Percentiles rank a stretch among this genome's conserved stretches.
Evolutionary conservation across 1,140 invertebrate species (phyloP).

Genomic region (Drosophila leontia): DNA sequence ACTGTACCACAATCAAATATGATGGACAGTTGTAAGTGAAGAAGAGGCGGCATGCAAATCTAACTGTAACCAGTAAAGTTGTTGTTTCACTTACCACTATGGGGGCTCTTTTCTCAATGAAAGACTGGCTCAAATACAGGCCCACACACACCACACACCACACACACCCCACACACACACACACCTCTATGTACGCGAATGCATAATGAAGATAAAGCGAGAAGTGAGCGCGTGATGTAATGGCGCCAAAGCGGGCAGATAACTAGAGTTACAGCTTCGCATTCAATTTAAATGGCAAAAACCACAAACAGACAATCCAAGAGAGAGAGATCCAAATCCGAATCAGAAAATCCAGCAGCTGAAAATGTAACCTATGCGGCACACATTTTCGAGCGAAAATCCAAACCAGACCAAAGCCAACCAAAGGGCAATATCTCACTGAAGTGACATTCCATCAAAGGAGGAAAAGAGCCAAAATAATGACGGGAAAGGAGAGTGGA

Average conservation of each 20-base stretch:
- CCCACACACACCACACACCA: slow-evolving; percentile 2
- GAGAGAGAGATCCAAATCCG: slow-evolving; percentile 5
- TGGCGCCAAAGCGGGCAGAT: slow-evolving; percentile 67
- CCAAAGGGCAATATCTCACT: slow-evolving; percentile 32
- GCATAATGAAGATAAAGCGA: slow-evolving; percentile 40
- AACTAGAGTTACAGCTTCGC: slow-evolving; percentile 73
- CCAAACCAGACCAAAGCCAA: not conserved
- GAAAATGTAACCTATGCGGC: slow-evolving; percentile 32
- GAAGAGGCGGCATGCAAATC: slow-evolving; percentile 43
- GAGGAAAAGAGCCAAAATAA: slow-evolving; percentile 1
- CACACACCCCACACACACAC: not conserved
- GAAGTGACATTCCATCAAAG: slow-evolving; percentile 35
- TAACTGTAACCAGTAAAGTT: slow-evolving; percentile 55
- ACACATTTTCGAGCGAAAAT: slow-evolving; percentile 27
- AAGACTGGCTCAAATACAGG: slow-evolving; percentile 37
- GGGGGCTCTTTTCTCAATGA: slow-evolving; percentile 65
- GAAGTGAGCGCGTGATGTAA: slow-evolving; percentile 65
- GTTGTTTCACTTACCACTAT: slow-evolving; percentile 52
- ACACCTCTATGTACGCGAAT: slow-evolving; percentile 7
- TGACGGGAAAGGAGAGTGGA: not conserved
- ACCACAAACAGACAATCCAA: slow-evolving; percentile 54
- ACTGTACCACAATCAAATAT: slow-evolving; percentile 18
- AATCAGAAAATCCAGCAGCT: slow-evolving; percentile 8
- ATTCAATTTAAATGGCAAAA: slow-evolving; percentile 74
- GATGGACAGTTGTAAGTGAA: slow-evolving; percentile 21